Base-by-base conservation (phyloP, 2,797 vertebrate genomes). In the Sebastes hubbsi region DNA sequence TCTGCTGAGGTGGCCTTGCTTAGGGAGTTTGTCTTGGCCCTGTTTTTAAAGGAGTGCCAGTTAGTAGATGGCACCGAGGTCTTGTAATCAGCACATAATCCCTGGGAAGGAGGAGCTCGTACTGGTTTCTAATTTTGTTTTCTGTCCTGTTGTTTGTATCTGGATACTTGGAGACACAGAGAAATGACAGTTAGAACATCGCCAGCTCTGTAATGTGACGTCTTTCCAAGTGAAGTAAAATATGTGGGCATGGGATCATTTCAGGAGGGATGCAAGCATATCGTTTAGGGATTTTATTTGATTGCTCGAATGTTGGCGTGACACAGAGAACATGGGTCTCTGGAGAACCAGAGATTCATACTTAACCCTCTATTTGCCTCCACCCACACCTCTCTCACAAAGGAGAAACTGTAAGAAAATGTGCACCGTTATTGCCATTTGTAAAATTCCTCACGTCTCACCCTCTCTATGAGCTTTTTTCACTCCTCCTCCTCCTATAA, bases 1-100 rank as follows among this genome's bases (percentile, higher is more conserved):
- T 65, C 52, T 80, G 68, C 78, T 81, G 66, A 78, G 59, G 3
- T 75, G 64, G 79, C 85, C 64, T 83, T 58, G 55, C 42, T 18
- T 3, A 29, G 65, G 76, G 78, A 88, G 78, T 88, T 87, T 88
- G 58, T 77, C 77, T 88, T 82, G 80, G 80, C 77, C 32, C 6
- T 61, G 30, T 62, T 74, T 81, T 66, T 60, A 64, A 74, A 85
- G 73, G 75, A 82, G 56, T 79, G 82, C 80, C 87, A 83, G 77
- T 81, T 59, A 56, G 46, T 55, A 11, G 56, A 80, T 77, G 78
- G 68, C 79, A 88, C 72, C 22, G 30, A 80, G 75, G 78, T 81
- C 78, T 81, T 72, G 18, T 73, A 73, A 76, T 81, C 67, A 82
- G 65, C 65, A 78, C 46, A 75, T 63, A 67, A 49, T 82, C 64